phyloP scores from a whole-genome alignment of 1,140 invertebrate species.

The Drosophila tani region DNA sequence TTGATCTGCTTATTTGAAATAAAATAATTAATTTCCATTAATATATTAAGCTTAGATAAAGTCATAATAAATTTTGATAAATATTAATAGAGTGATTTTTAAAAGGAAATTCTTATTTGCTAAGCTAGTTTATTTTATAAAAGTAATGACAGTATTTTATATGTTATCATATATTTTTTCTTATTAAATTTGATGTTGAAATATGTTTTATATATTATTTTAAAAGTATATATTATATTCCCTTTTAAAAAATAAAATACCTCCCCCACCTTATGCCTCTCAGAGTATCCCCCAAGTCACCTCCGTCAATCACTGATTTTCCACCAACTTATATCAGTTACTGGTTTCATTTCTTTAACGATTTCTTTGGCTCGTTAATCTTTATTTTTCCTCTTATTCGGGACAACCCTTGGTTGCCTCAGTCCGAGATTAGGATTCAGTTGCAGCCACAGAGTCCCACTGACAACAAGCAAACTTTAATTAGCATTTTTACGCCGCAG shows the following conservation, averaged over 20 bases:
- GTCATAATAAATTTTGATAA: neutral
- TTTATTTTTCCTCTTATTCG: constrained; percentile 42
- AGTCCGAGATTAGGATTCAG: constrained; percentile 10
- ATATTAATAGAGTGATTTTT: neutral
- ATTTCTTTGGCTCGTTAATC: constrained; percentile 80
- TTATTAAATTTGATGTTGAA: no score
- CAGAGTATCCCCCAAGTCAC: constrained; percentile 10
- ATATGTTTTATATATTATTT: no score
- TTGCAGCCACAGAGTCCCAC: constrained; percentile 21
- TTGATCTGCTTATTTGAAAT: no score
- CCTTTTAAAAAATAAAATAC: neutral
- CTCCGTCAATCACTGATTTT: neutral
- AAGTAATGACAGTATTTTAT: neutral
- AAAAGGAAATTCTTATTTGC: no score
- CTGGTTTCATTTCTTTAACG: constrained; percentile 72
- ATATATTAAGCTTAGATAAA: neutral
- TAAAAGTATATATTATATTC: neutral
- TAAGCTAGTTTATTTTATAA: neutral
- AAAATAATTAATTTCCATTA: neutral
- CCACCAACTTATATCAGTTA: constrained; percentile 29
- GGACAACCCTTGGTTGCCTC: constrained; percentile 61
- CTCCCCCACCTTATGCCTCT: neutral
- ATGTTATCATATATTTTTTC: no score
- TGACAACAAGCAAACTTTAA: constrained; percentile 75
- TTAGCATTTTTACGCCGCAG: constrained; percentile 78